Conservation (phyloP, 2,797 vertebrate genomes). For the Rhynchonycteris naso region DNA sequence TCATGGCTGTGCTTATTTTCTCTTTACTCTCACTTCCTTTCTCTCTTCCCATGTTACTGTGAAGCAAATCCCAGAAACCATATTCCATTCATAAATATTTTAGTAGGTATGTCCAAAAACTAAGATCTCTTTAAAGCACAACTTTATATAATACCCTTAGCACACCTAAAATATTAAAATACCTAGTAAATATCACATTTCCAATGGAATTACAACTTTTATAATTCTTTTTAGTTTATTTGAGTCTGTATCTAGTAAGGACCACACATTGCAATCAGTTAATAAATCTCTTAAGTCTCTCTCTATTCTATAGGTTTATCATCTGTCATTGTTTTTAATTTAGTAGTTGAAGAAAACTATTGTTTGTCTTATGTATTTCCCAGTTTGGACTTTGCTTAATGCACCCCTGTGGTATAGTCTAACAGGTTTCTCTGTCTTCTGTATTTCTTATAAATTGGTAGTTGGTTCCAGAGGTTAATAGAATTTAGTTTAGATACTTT, state of each 20-base stretch:
- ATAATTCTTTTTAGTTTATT: neutral
- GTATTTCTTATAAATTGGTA: neutral
- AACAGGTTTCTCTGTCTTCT: neutral
- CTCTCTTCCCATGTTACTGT: neutral
- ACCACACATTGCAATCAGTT: neutral
- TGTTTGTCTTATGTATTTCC: neutral
- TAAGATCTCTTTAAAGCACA: neutral
- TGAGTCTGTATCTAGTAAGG: neutral
- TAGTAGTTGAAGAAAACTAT: neutral
- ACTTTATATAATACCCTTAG: neutral
- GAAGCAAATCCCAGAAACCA: neutral
- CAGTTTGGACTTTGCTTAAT: neutral
- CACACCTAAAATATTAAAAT: neutral
- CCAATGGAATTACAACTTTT: neutral
- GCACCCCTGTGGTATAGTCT: neutral
- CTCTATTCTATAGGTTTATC: neutral
- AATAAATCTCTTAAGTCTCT: neutral
- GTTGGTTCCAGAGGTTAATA: neutral
- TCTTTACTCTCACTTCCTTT: neutral
- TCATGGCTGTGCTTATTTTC: neutral
- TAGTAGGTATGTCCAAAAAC: neutral
- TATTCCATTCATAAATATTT: constrained; percentile 11
- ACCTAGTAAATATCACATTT: neutral
- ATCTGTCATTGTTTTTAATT: neutral
- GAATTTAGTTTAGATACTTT: neutral